Evolutionary conservation across 1,140 invertebrate genomes (phyloP).

Genomic region (Zophobas morio): DNA sequence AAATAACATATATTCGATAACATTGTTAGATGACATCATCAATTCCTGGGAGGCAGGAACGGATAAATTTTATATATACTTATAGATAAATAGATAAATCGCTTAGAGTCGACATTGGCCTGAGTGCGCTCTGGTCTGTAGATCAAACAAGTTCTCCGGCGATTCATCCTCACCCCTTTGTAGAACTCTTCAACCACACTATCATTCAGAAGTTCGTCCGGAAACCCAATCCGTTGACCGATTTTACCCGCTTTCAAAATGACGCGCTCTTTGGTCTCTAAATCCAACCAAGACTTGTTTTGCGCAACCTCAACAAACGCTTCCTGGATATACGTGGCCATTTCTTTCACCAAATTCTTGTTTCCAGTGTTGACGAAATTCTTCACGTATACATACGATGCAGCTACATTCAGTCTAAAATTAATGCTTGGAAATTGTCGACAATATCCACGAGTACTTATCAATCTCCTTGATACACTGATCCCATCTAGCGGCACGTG

Average conservation of each 20-base stretch:
- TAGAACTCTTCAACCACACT: conserved; percentile 68
- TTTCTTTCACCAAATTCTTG: conserved; percentile 70
- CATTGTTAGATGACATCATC: no score
- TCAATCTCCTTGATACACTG: conserved; percentile 20
- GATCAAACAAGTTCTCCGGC: not conserved
- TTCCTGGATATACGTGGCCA: conserved; percentile 75
- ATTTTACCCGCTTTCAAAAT: conserved; percentile 70
- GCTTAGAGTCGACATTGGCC: no score
- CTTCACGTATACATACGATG: conserved; percentile 70
- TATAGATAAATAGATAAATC: no score
- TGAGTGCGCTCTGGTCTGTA: no score
- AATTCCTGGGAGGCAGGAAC: no score
- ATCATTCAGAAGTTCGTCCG: conserved; percentile 71
- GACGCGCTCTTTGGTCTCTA: conserved; percentile 70
- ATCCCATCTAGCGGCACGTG: conserved; percentile 15
- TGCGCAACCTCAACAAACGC: conserved; percentile 71
- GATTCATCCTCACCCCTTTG: conserved; percentile 3
- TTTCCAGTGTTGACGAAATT: conserved; percentile 68
- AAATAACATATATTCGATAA: no score
- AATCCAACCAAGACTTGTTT: conserved; percentile 77
- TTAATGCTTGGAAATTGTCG: not conserved
- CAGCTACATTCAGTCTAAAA: conserved; percentile 71
- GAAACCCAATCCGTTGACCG: conserved; percentile 69
- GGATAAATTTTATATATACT: no score
- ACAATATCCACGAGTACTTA: not conserved